Base-by-base conservation (phyloP, 2,888 invertebrate species). In the Zeuzera pyrina region DNA sequence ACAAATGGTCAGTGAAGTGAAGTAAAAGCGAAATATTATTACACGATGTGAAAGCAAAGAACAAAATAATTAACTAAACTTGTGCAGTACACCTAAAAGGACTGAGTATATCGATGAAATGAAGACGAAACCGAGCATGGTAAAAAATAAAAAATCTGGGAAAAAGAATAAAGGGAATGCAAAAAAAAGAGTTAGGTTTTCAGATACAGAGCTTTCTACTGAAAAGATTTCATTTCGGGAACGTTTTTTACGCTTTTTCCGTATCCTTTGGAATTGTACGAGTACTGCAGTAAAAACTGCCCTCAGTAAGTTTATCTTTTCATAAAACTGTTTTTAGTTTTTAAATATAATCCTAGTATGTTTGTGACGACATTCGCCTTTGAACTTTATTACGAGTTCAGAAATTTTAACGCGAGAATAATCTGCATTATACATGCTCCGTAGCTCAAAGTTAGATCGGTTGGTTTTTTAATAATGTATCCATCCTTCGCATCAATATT, bases 121-220 rank as follows among this genome's bases (percentile, higher is more conserved):
- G 55, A 71, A 60, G 63, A 58, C 51, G 39, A 76, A 71, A 49
- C 58, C 71, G 36, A 73, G 64, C 52, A 64, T 73, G 49, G 57
- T 57, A 47, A 66, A 59, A 56, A 60, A 48, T 41, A 68, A 63
- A 60, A 63, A 47, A 39, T 31, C 52, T 33, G 52, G 52, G 34
- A 64, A 59, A 55, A 52, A 51, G 47, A 42, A 44, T 41, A 56
- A 52, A 49, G 43, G 52, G 36, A 56, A 50, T 40, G 12, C 19
- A 5, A 76, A 73, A 65, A 78, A 79, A 66, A 67, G 60, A 57
- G 77, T 79, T 47, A 59, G 67, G 47, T 79, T 79, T 46, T 58
- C 52, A 41, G 77, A 74, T 49, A 47, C 43, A 19, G 65, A 65
- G 30, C 54, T 54, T 40, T 43, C 39, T 29, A 36, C 43, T 33